Evolutionary conservation across 2,797 vertebrate genomes (phyloP).

Genomic region (Tokudaia tokunoshimensis): DNA sequence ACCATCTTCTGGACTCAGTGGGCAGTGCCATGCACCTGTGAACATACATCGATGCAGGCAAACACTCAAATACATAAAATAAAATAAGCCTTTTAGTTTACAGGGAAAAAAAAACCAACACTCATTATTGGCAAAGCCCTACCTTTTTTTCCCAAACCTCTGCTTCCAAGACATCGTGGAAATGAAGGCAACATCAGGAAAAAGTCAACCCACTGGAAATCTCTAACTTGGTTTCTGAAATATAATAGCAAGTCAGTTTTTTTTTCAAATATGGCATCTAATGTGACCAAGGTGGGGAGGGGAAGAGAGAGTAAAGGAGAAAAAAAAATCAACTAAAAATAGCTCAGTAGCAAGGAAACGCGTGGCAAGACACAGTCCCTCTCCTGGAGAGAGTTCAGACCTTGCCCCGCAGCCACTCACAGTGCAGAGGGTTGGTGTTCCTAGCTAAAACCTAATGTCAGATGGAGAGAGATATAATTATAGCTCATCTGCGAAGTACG

Average conservation of each 20-base stretch:
- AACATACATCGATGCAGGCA: neutral
- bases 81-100: neutral
- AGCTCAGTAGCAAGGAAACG: slow-evolving; percentile 86
- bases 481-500: slow-evolving; percentile 80
- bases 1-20: neutral
- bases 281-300: slow-evolving; percentile 76
- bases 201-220: slow-evolving; percentile 61
- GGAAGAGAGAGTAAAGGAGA: slow-evolving; percentile 60
- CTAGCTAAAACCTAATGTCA: slow-evolving; percentile 82
- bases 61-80: neutral
- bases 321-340: slow-evolving; percentile 84
- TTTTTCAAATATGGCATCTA: slow-evolving; percentile 16
- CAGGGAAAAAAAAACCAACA: neutral
- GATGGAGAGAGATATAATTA: slow-evolving; percentile 81
- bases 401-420: slow-evolving; percentile 85
- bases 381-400: slow-evolving; percentile 84
- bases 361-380: slow-evolving; percentile 85
- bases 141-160: neutral
- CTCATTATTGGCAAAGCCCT: neutral
- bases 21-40: neutral
- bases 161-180: neutral
- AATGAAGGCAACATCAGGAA: slow-evolving; percentile 59
- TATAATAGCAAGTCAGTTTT: slow-evolving; percentile 76
- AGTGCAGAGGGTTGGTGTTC: slow-evolving; percentile 74
- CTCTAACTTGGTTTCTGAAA: slow-evolving; percentile 80